phyloP scores from a whole-genome alignment of 1,140 invertebrate genomes.

The Trichoplusia ni region DNA sequence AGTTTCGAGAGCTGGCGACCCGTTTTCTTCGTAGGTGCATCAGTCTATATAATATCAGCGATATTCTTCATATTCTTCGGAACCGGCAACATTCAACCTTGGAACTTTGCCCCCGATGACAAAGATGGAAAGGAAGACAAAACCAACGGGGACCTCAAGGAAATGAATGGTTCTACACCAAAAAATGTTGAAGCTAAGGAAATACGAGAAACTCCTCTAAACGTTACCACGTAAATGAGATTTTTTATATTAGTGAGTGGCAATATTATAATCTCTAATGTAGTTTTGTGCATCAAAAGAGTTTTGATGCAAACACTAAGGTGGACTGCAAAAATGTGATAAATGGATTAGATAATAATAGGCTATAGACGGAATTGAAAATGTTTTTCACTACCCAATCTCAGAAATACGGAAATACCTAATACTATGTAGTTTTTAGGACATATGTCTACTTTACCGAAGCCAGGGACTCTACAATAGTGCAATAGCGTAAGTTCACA shows the following conservation, averaged over 20 bases:
- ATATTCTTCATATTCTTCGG: conserved; percentile 86
- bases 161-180: conserved; percentile 47
- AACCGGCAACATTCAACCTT: conserved; percentile 84
- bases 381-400: background rate
- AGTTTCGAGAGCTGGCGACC: conserved; percentile 88
- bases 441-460: background rate
- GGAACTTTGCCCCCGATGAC: conserved; percentile 80
- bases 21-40: conserved; percentile 89
- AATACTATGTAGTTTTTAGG: background rate
- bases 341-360: background rate
- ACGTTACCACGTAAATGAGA: conserved; percentile 35
- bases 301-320: background rate
- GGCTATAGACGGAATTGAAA: conserved; percentile 4
- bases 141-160: conserved; percentile 53
- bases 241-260: background rate
- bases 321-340: conserved; percentile 12
- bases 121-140: conserved; percentile 51
- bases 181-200: conserved; percentile 54
- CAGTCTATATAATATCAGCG: conserved; percentile 86
- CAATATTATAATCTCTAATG: background rate
- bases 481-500: background rate
- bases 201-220: conserved; percentile 62
- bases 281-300: conserved; percentile 5
- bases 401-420: background rate
- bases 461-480: background rate